These are phyloP conservation scores for Allacma fusca DNA, from an alignment of 2,888 invertebrate species.

Conservation along the genomic window DNA sequence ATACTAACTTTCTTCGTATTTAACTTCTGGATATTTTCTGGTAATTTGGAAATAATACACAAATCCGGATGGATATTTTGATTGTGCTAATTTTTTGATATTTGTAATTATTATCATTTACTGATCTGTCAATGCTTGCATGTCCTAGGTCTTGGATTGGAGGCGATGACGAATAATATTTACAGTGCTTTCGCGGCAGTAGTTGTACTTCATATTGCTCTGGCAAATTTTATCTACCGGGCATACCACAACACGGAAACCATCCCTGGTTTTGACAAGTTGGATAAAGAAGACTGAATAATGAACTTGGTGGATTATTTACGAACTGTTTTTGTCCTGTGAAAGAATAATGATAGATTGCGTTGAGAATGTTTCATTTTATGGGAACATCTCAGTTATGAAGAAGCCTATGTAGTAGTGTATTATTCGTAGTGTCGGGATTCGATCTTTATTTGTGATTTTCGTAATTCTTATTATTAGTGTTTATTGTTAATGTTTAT, in stretches of 20 bases:
- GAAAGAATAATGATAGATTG: no score
- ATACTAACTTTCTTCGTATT: conserved; percentile 77
- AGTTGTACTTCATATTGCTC: conserved; percentile 76
- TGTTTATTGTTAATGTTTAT: no score
- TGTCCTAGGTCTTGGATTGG: conserved; percentile 67
- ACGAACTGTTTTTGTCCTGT: background rate
- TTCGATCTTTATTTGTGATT: no score
- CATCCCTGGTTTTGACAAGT: conserved; percentile 59
- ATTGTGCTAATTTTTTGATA: no score
- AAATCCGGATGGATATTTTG: no score
- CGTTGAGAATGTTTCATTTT: no score
- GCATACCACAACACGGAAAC: conserved; percentile 72
- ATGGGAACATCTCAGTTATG: no score
- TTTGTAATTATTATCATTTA: no score
- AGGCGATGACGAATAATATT: conserved; percentile 74
- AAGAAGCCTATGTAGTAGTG: no score
- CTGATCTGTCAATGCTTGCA: background rate
- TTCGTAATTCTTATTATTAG: no score
- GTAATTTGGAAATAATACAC: conserved; percentile 65
- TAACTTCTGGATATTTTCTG: conserved; percentile 77
- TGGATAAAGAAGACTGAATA: conserved; percentile 61
- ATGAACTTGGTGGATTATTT: background rate
- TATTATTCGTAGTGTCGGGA: no score
- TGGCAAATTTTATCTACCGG: conserved; percentile 80
- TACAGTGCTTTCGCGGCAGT: conserved; percentile 81